These are phyloP conservation scores for Colletes gigas DNA, from an alignment of 1,140 invertebrate genomes.

Conservation along the genomic window DNA sequence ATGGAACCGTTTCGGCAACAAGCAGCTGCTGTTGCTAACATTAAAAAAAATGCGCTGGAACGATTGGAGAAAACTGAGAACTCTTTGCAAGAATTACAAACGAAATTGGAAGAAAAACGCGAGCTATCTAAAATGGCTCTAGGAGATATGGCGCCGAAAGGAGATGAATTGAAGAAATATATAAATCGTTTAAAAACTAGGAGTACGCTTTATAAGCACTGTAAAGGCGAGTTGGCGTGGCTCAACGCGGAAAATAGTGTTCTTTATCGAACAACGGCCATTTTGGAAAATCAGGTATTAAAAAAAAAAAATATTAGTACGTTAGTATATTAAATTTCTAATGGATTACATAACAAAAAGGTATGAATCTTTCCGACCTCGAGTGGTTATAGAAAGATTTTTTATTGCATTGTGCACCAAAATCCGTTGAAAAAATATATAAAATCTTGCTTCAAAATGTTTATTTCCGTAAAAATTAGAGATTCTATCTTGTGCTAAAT, in stretches of 20 bases:
- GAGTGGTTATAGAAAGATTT: no score
- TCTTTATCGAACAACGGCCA: constrained; percentile 84
- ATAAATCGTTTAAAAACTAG: constrained; percentile 89
- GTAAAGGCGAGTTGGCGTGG: constrained; percentile 87
- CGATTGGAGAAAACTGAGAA: constrained; percentile 85
- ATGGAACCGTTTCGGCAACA: constrained; percentile 92
- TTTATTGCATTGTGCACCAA: no score
- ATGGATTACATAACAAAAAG: no score
- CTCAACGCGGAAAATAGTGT: constrained; percentile 87
- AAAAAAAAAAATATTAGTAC: not conserved
- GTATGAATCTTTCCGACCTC: no score
- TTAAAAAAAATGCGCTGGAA: constrained; percentile 88
- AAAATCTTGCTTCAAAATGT: no score
- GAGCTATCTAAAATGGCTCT: constrained; percentile 79
- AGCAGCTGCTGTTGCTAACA: constrained; percentile 88
- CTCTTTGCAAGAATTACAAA: constrained; percentile 83
- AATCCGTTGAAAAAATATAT: no score
- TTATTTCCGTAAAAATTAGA: no score
- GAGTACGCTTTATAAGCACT: constrained; percentile 90
- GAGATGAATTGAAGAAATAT: constrained; percentile 92
- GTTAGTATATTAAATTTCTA: no score
- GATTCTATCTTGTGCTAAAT: no score
- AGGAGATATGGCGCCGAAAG: constrained; percentile 85
- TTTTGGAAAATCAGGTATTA: constrained; percentile 78
- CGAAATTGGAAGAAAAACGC: constrained; percentile 80